Evolutionary conservation across 2,888 invertebrate species (phyloP), one percentile per base, ranked within the genome.

Genomic region (Chymomyza caudatula): DNA sequence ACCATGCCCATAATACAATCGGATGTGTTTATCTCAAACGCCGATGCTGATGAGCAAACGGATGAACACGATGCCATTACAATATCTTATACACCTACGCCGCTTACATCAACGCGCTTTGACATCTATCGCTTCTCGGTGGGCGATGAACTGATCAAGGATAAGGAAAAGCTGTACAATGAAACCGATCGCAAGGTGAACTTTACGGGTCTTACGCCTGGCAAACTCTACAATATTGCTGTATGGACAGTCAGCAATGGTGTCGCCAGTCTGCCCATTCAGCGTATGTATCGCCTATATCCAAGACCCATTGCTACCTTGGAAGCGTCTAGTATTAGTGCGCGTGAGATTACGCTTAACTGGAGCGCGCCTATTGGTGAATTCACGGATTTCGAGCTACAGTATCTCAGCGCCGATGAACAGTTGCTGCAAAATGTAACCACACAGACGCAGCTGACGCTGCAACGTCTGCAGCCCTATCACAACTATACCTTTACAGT

Each of bases 1-100:
- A 96, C 97, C 44, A 94, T 96, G 92, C 97, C 97, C 1, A 91
- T 97, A 67, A 97, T 97, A 73, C 96, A 96, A 84, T 97, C 97
- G 2, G 97, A 97, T 90, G 95, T 97, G 70, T 95, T 96, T 49
- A 95, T 97, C 51, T 96, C 97, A 37, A 95, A 94, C 88, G 95
- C 96, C 85, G 77, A 84, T 8, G 8, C 11, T 1, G 29, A 37
- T 37, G 29, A 37, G 8, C 8, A 37, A 2, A 37, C 8, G 15
- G 77, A 86, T n/a, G 93, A 94, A 59, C 94, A 93, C 74, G 92
- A 93, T 60, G 92, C 51, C 0, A 92, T 96, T 60, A 94, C 95
- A 1, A 89, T 96, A 47, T 91, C 94, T 5, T 91, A 92, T 57
- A 97, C 97, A 6, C 95, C 94, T 67, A 97, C 97, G 42, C 97